A percentile compares a stretch with the other conserved stretches of the same genome.
Evolutionary conservation across 92 coral and sea anemone species (phyloP).

Genomic region (Zoanthus sociatus): DNA sequence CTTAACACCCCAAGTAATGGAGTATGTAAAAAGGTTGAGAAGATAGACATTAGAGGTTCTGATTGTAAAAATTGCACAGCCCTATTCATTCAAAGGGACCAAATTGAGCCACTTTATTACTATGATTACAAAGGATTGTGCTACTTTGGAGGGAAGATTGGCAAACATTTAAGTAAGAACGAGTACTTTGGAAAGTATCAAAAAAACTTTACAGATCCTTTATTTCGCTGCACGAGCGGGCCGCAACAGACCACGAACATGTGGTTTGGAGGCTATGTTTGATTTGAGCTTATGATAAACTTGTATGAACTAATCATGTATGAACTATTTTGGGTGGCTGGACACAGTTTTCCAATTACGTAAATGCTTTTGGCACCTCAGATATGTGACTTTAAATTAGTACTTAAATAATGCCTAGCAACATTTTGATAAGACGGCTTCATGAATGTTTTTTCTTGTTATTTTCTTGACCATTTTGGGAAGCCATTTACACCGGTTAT

Average conservation of each 20-base stretch:
- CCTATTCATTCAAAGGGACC: not conserved
- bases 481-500: too few species aligned
- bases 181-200: slow-evolving; percentile 39
- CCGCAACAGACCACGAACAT: slow-evolving; percentile 27
- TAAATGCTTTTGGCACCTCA: too few species aligned
- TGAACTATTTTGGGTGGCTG: too few species aligned
- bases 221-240: slow-evolving; percentile 24
- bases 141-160: not conserved
- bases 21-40: slow-evolving; percentile 2
- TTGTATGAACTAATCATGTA: too few species aligned
- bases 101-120: not conserved
- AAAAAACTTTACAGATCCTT: not conserved
- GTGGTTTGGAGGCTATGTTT: slow-evolving; percentile 45
- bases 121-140: not conserved
- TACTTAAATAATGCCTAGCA: too few species aligned
- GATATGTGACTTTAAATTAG: too few species aligned
- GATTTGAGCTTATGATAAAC: too few species aligned
- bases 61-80: not conserved
- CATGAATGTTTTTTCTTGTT: too few species aligned
- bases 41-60: not conserved
- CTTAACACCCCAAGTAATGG: not conserved
- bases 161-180: not conserved
- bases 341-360: too few species aligned
- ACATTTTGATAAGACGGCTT: too few species aligned
- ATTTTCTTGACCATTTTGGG: too few species aligned